Evolutionary conservation across 2,888 invertebrate genomes (phyloP).

Genomic region (Lithodes maja): DNA sequence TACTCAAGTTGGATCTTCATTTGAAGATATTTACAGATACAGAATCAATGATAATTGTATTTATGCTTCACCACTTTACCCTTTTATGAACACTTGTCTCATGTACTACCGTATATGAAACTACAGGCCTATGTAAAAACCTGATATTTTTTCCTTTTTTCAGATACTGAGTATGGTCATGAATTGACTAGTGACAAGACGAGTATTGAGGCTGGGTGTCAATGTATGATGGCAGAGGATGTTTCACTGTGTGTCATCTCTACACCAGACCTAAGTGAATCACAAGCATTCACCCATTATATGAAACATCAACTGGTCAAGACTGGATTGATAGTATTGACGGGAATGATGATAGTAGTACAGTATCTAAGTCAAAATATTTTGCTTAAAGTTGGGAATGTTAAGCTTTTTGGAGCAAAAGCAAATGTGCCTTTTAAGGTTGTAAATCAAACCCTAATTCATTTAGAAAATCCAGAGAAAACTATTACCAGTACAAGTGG

Average conservation of each 20-base stretch:
- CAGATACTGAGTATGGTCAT: neutral
- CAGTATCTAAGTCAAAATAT: conserved; percentile 52
- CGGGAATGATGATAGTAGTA: conserved; percentile 32
- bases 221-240: conserved; percentile 33
- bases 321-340: conserved; percentile 12
- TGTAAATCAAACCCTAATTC: conserved; percentile 37
- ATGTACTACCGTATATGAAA: no score
- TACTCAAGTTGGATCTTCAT: no score
- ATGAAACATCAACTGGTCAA: conserved; percentile 50
- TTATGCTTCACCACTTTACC: no score
- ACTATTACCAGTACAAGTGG: neutral
- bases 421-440: conserved; percentile 10
- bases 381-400: conserved; percentile 21
- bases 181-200: conserved; percentile 35
- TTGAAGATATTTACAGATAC: no score
- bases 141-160: neutral
- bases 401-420: conserved; percentile 33
- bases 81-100: no score
- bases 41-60: no score
- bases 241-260: conserved; percentile 31
- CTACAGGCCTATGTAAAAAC: no score
- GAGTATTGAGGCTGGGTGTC: conserved; percentile 27
- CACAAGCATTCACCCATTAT: conserved; percentile 19
- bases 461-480: conserved; percentile 5
- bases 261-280: conserved; percentile 14